phyloP scores from a whole-genome alignment of 2,113 vertebrate genomes.

The Onychostruthus taczanowskii region DNA sequence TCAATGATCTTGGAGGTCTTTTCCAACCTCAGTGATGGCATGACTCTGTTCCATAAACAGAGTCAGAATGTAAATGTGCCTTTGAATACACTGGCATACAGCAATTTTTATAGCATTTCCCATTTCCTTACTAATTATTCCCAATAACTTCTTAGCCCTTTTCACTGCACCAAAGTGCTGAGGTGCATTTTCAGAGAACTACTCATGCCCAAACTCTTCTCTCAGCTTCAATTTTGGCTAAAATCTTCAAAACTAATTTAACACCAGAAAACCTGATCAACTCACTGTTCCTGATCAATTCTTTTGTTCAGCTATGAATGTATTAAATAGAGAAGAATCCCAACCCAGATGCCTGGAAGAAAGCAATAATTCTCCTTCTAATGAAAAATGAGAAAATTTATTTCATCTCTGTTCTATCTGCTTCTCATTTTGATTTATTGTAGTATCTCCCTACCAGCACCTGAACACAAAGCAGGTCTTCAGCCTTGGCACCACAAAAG shows the following conservation, averaged over 20 bases:
- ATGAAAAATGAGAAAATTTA: background rate
- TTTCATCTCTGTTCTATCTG: background rate
- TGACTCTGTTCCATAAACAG: background rate
- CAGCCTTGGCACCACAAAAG: background rate
- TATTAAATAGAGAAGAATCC: background rate
- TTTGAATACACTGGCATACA: background rate
- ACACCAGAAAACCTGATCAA: background rate
- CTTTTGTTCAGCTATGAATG: background rate
- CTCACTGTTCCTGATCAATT: background rate
- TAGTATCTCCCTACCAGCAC: background rate
- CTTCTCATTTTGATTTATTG: background rate
- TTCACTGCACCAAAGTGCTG: rapidly evolving
- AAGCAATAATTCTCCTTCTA: background rate
- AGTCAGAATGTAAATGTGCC: background rate
- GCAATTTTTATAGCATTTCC: background rate
- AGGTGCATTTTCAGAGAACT: background rate
- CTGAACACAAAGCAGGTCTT: background rate
- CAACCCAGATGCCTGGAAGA: background rate
- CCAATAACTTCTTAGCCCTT: background rate
- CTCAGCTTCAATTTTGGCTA: background rate
- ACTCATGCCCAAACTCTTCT: background rate
- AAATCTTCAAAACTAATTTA: background rate
- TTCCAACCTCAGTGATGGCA: background rate
- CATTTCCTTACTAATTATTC: background rate
- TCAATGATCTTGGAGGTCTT: background rate